Percentiles rank a stretch among this genome's conserved stretches.
phyloP scores from a whole-genome alignment of 1,140 invertebrate genomes.

The Eumaeus atala region DNA sequence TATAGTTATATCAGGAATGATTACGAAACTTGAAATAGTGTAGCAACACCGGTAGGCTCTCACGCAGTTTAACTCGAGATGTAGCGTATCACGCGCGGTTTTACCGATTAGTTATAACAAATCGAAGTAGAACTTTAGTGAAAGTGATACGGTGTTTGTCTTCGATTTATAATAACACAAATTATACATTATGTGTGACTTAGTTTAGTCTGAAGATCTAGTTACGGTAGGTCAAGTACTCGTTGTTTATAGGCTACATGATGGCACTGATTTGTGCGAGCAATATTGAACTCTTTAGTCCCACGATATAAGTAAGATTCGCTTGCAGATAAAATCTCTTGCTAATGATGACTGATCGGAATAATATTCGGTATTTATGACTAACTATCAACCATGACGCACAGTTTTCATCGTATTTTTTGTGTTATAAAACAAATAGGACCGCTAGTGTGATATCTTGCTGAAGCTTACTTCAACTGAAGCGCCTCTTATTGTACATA shows the following conservation, averaged over 20 bases:
- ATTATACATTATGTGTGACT: not conserved
- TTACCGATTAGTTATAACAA: slow-evolving; percentile 37
- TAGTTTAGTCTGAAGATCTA: not conserved
- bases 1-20: too few species aligned
- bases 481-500: too few species aligned
- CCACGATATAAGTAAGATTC: slow-evolving; percentile 15
- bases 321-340: slow-evolving; percentile 8
- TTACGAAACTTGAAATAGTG: not conserved
- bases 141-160: slow-evolving; percentile 31
- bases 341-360: slow-evolving; percentile 21
- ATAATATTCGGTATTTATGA: slow-evolving; percentile 21
- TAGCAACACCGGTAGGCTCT: slow-evolving; percentile 27
- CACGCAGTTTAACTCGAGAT: slow-evolving; percentile 43
- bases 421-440: too few species aligned
- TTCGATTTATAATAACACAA: too few species aligned
- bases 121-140: slow-evolving; percentile 48
- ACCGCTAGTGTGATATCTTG: too few species aligned
- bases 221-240: slow-evolving; percentile 27
- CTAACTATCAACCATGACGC: slow-evolving; percentile 9
- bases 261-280: slow-evolving; percentile 10
- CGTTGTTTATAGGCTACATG: slow-evolving; percentile 13
- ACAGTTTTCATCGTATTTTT: too few species aligned
- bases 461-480: too few species aligned
- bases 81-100: slow-evolving; percentile 29
- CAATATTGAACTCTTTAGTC: slow-evolving; percentile 19